These are phyloP conservation scores for Yasuhikotakia modesta DNA, from an alignment of 2,797 vertebrate genomes.

Conservation along the genomic window DNA sequence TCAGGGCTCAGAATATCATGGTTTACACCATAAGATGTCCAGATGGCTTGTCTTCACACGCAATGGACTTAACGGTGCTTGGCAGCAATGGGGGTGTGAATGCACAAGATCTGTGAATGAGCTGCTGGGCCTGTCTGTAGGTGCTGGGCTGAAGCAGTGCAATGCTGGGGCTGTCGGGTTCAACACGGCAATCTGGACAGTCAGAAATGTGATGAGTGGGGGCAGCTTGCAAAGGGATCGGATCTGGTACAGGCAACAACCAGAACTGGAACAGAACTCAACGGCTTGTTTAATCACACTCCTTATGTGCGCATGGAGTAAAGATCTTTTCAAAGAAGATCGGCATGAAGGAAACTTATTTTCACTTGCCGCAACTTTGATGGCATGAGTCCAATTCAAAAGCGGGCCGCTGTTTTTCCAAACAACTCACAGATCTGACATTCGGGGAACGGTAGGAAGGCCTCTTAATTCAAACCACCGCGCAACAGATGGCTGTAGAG, in stretches of 20 bases:
- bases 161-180: slow-evolving; percentile 15
- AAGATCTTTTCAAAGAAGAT: slow-evolving; percentile 43
- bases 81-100: slow-evolving; percentile 46
- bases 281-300: background rate
- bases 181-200: slow-evolving; percentile 1
- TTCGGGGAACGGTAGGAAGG: background rate
- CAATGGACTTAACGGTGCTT: slow-evolving; percentile 19
- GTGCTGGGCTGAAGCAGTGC: slow-evolving; percentile 27
- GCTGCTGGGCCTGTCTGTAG: slow-evolving; percentile 29
- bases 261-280: slow-evolving; percentile 7
- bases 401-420: slow-evolving; percentile 8
- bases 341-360: slow-evolving; percentile 29
- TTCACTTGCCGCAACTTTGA: slow-evolving; percentile 36
- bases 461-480: slow-evolving; percentile 15
- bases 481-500: slow-evolving; percentile 50
- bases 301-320: slow-evolving; percentile 6
- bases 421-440: slow-evolving; percentile 29
- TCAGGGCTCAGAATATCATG: slow-evolving; percentile 41
- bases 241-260: slow-evolving; percentile 29
- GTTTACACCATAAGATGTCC: slow-evolving; percentile 40
- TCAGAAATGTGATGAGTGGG: background rate
- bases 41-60: slow-evolving; percentile 24
- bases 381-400: slow-evolving; percentile 30
- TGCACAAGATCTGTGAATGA: slow-evolving; percentile 54
- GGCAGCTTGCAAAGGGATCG: slow-evolving; percentile 14